Conservation (phyloP, 2,113 vertebrate genomes). For the Puntigrus tetrazona region DNA sequence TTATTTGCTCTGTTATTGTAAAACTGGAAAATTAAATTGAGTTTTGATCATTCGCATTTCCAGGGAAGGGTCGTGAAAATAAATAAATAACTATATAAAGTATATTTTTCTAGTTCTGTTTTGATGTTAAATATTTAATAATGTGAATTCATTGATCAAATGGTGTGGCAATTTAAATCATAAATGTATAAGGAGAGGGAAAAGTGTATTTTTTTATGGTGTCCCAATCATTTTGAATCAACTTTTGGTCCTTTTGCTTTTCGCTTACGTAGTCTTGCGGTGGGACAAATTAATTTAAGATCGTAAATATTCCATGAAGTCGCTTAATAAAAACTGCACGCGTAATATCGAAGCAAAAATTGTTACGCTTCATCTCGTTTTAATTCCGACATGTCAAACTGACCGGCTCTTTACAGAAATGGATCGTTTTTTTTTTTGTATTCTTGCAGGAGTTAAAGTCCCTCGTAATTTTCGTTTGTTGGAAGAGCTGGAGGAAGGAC, state of each 20-base stretch:
- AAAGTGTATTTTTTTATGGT: not conserved
- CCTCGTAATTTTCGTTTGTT: constrained; percentile 99
- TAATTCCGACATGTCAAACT: not conserved
- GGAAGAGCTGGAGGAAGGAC: constrained; percentile 99
- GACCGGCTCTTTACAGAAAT: not conserved
- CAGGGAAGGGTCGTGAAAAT: not conserved
- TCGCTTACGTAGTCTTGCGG: not conserved
- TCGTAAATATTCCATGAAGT: not conserved
- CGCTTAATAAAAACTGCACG: no score
- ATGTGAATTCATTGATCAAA: not conserved
- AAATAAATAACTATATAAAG: not conserved
- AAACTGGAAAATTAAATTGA: not conserved
- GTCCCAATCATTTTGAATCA: not conserved
- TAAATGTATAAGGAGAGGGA: not conserved
- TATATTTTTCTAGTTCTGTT: not conserved
- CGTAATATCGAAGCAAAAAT: no score
- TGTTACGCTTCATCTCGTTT: no score
- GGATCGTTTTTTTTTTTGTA: no score
- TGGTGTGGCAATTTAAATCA: not conserved
- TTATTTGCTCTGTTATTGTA: no score
- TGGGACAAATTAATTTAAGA: not conserved
- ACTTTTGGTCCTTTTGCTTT: not conserved
- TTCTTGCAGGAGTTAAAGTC: constrained; percentile 87
- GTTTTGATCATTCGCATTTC: not conserved
- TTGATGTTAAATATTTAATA: not conserved